Percentiles rank a stretch among this genome's conserved stretches.
phyloP scores from a whole-genome alignment of 2,888 invertebrate species.

The Limulus polyphemus region DNA sequence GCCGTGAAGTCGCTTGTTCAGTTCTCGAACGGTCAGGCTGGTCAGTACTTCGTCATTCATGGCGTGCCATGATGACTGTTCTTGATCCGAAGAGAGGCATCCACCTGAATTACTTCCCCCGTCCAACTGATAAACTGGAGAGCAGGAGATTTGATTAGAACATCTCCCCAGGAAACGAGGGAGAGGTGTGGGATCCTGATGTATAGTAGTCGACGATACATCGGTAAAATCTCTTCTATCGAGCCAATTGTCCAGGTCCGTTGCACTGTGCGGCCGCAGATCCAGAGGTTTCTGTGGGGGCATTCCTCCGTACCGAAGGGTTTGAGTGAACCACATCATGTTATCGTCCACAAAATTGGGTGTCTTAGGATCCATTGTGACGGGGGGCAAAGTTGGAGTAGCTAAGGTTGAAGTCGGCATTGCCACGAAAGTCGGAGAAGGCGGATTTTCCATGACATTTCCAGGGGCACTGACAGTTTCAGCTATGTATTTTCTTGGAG shows the following conservation, averaged over 20 bases:
- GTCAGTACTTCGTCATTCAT: constrained; percentile 66
- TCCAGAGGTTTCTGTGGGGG: constrained; percentile 53
- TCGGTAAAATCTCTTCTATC: constrained; percentile 16
- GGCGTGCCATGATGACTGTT: too few species aligned
- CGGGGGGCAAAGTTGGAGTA: constrained; percentile 12
- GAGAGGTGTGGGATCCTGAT: not conserved
- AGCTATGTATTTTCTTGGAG: too few species aligned
- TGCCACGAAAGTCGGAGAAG: constrained; percentile 19
- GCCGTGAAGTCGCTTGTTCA: constrained; percentile 86
- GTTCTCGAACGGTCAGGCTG: constrained; percentile 76
- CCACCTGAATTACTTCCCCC: not conserved
- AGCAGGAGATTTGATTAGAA: not conserved
- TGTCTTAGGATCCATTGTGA: constrained; percentile 9
- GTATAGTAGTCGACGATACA: constrained; percentile 11
- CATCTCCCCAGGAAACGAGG: constrained; percentile 3
- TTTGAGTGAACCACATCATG: constrained; percentile 23
- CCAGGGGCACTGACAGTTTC: too few species aligned
- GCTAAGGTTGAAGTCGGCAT: constrained; percentile 13
- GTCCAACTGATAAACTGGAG: too few species aligned
- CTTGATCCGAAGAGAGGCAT: not conserved
- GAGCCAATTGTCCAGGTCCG: constrained; percentile 23
- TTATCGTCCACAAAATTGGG: constrained; percentile 17
- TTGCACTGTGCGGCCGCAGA: constrained; percentile 57
- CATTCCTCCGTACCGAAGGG: constrained; percentile 15
- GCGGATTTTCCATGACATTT: constrained; percentile 2